Conservation (phyloP, 1,140 invertebrate species). For the Hyphantria cunea region DNA sequence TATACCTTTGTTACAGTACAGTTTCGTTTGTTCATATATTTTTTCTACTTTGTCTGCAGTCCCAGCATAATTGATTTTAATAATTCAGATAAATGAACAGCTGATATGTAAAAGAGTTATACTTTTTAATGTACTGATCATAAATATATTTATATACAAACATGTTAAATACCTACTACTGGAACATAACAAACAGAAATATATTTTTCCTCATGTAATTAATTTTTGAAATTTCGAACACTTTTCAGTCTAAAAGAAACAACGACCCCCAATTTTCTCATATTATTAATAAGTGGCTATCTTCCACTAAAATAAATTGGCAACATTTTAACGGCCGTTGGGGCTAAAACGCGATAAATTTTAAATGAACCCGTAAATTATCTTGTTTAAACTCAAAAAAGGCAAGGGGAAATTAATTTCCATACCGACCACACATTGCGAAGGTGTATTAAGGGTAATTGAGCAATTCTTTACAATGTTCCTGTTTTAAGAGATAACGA, state of each 20-base stretch:
- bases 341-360: slow-evolving; percentile 52
- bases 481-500: slow-evolving; percentile 15
- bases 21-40: too few species aligned
- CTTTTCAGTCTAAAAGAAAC: slow-evolving; percentile 8
- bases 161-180: too few species aligned
- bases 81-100: too few species aligned
- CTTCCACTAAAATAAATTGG: slow-evolving; percentile 31
- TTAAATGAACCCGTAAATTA: slow-evolving; percentile 64
- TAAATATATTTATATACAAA: too few species aligned
- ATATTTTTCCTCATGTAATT: too few species aligned
- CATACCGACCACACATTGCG: slow-evolving; percentile 46
- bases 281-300: slow-evolving; percentile 12
- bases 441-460: slow-evolving; percentile 47
- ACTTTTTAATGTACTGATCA: too few species aligned
- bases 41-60: too few species aligned
- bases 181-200: too few species aligned
- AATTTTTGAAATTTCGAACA: too few species aligned
- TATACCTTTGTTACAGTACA: too few species aligned
- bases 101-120: too few species aligned
- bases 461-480: slow-evolving; percentile 49
- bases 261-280: slow-evolving; percentile 20
- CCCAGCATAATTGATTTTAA: too few species aligned
- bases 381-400: slow-evolving; percentile 59
- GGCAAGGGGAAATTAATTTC: slow-evolving; percentile 58
- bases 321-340: slow-evolving; percentile 35